These are phyloP conservation scores for Psilopsiagon aymara DNA, from an alignment of 2,113 vertebrate genomes.

Conservation along the genomic window DNA sequence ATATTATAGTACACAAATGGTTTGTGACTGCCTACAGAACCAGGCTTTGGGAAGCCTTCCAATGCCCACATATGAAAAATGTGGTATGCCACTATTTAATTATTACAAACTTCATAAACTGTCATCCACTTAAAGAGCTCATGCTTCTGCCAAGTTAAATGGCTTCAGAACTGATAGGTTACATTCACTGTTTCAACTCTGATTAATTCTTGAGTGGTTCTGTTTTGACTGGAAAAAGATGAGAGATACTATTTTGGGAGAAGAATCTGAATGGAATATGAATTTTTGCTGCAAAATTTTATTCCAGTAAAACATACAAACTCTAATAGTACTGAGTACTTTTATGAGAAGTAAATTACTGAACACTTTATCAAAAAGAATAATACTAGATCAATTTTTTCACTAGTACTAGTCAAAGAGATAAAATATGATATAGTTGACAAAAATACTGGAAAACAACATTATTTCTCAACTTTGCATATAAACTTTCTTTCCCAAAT, in stretches of 20 bases:
- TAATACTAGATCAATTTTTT: neutral
- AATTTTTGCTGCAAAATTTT: neutral
- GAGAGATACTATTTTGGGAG: neutral
- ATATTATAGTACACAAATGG: neutral
- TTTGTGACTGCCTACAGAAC: neutral
- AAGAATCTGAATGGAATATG: neutral
- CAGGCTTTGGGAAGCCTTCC: neutral
- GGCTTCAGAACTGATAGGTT: neutral
- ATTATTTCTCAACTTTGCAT: neutral
- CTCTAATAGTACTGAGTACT: neutral
- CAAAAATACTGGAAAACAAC: neutral
- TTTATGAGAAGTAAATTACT: neutral
- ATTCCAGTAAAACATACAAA: neutral
- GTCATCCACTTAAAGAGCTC: neutral
- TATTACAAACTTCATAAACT: neutral
- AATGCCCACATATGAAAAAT: neutral
- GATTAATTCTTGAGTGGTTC: neutral
- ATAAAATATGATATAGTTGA: neutral
- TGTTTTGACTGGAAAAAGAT: neutral
- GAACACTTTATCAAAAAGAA: neutral
- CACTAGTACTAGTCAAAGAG: neutral
- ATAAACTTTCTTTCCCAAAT: neutral
- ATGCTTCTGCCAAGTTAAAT: neutral
- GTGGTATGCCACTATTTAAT: neutral
- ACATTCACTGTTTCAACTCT: neutral